phyloP scores from a whole-genome alignment of 2,113 vertebrate genomes.

The Lophotis ruficrista region DNA sequence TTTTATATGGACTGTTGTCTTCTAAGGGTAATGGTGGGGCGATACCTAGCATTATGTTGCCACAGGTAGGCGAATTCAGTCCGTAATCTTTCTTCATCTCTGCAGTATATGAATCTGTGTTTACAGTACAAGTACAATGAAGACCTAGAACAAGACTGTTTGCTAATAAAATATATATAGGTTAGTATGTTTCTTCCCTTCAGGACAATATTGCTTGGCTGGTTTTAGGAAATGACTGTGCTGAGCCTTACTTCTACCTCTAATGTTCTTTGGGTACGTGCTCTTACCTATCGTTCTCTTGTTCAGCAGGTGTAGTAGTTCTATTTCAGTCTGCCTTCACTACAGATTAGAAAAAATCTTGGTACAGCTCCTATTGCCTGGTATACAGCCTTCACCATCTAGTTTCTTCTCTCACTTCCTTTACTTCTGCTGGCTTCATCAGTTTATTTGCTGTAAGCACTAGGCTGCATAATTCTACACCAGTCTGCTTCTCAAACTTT shows the following conservation, averaged over 20 bases:
- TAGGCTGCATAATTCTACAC: background rate
- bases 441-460: background rate
- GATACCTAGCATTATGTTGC: background rate
- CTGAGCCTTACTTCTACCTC: background rate
- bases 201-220: background rate
- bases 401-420: background rate
- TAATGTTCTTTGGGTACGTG: background rate
- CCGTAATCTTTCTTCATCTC: background rate
- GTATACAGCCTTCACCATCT: background rate
- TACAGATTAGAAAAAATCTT: background rate
- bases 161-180: background rate
- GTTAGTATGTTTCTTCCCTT: background rate
- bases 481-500: background rate
- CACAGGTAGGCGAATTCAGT: background rate
- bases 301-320: background rate
- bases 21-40: background rate
- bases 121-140: background rate
- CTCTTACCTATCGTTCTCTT: background rate
- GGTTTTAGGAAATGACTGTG: background rate
- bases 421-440: background rate
- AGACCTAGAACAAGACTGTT: background rate
- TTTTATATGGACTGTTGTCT: background rate
- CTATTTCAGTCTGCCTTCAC: background rate
- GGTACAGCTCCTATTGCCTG: background rate
- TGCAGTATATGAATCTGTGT: background rate